These are phyloP conservation scores for Phoebastria nigripes DNA, from an alignment of 2,797 vertebrate species.

Conservation along the genomic window DNA sequence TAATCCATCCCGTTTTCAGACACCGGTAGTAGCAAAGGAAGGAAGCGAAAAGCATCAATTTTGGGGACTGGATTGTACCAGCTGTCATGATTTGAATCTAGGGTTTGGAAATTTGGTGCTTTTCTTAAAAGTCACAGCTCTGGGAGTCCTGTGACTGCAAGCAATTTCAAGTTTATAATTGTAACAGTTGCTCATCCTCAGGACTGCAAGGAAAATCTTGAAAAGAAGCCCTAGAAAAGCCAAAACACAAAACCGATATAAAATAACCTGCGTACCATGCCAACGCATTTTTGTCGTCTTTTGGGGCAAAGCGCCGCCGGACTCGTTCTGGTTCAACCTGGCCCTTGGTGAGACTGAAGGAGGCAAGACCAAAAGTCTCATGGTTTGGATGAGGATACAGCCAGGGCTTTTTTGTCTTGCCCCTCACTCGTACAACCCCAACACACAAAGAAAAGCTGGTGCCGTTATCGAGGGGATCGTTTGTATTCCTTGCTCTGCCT, in stretches of 20 bases:
- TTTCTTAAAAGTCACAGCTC: neutral
- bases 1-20: neutral
- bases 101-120: neutral
- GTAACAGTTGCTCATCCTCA: neutral
- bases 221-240: neutral
- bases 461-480: neutral
- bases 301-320: neutral
- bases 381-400: fast-evolving
- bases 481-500: conserved; percentile 42
- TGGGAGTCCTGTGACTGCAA: neutral
- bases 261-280: fast-evolving
- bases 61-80: neutral
- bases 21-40: neutral
- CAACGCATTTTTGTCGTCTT: neutral
- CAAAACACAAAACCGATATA: neutral
- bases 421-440: neutral
- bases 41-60: neutral
- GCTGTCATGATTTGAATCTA: neutral
- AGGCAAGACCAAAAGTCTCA: neutral
- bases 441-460: neutral
- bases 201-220: neutral
- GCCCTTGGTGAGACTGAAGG: neutral
- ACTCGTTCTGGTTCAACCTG: neutral
- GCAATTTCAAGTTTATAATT: neutral
- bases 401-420: neutral